Evolutionary conservation across 2,888 invertebrate species (phyloP), one percentile per base, ranked within the genome.

Genomic region (Agriopis marginaria): DNA sequence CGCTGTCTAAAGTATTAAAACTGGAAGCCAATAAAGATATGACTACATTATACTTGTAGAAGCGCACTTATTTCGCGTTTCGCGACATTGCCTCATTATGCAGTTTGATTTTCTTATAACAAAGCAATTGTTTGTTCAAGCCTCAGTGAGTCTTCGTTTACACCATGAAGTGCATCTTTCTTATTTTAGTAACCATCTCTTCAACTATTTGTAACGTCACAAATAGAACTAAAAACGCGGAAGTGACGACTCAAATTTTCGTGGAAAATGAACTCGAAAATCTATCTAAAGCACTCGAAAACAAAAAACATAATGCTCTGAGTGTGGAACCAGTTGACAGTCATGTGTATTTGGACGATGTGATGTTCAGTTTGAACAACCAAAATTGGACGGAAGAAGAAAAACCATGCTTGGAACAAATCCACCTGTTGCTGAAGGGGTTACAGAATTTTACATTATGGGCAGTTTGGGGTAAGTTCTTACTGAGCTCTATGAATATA

Each of bases 391-490:
- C 83, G 3, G 72, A 67, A 0, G 87, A 86, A 2, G 92, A 93
- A 60, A 75, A 85, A 11, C 86, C 86, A 0, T 94, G 94, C 66
- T 75, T 92, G 70, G 81, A 89, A 44, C 84, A 89, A 45, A 92
- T 92, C 1, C 75, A 89, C 42, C 72, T 76, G n/a, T 73, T 93
- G 79, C 80, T 94, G 11, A 78, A 82, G 7, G 85, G 85, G 58
- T 81, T 95, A 74, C 91, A 93, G 76, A 95, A 95, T 77, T 93
- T 94, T 69, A 95, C 95, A 0, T 76, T 95, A 17, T 95, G 95
- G 95, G 94, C 95, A 0, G 93, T 95, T 73, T 95, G 95, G 94
- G 91, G 95, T 95, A 82, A 91, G 95, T 90, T n/a, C 3, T 40
- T 45, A 45, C 12, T 45, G 5, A 11, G 12, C 11, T 45, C 10